Evolutionary conservation across 30 jellyfish, hydroid and myxozoan species (phyloP).

Genomic region (Pseudorhiza aurosa): DNA sequence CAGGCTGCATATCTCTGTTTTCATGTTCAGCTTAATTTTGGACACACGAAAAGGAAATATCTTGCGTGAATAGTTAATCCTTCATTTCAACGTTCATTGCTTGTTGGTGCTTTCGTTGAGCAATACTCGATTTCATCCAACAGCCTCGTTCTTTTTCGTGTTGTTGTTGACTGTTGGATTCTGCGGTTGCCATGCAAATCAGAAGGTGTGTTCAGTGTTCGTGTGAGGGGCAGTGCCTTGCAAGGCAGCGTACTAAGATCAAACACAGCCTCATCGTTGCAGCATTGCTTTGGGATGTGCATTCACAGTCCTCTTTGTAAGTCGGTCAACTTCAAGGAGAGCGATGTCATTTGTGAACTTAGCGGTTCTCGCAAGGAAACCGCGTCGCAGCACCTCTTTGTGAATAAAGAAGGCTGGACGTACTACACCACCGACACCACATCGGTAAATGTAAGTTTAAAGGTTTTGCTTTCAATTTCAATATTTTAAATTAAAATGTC

Average conservation of each 20-base stretch:
- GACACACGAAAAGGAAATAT: no score
- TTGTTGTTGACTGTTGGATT: slow-evolving; percentile 9
- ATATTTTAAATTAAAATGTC: no score
- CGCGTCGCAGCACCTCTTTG: background rate
- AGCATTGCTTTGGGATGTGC: background rate
- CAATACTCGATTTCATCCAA: background rate
- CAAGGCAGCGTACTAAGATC: background rate
- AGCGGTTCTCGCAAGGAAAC: background rate
- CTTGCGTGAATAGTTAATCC: no score
- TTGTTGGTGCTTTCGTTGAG: background rate
- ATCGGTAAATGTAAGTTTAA: background rate
- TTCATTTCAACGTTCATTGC: background rate
- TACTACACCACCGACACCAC: background rate
- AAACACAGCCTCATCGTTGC: background rate
- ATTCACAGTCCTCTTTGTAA: background rate
- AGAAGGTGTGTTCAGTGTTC: background rate
- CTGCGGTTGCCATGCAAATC: slow-evolving; percentile 10
- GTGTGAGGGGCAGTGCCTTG: background rate
- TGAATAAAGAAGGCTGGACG: background rate
- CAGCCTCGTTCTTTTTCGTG: background rate
- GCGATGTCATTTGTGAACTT: background rate
- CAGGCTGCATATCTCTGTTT: no score
- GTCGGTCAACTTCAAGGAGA: background rate
- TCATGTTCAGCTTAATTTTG: no score
- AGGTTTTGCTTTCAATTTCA: no score